Evolutionary conservation across 1,140 invertebrate species (phyloP).

Genomic region (Anastatus disparis): DNA sequence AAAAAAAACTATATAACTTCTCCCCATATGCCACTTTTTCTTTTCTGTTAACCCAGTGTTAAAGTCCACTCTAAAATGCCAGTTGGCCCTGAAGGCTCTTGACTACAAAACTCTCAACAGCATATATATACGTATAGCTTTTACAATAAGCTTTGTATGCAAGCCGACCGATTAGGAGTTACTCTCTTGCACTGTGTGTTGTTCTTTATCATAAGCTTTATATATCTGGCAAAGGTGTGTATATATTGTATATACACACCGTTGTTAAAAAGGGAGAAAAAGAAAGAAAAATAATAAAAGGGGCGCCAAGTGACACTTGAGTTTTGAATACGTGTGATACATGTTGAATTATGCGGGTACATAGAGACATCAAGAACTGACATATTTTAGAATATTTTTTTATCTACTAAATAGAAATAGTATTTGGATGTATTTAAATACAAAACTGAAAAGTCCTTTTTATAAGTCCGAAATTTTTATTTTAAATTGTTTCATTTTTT

Average conservation of each 20-base stretch:
- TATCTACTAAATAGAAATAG: too few species aligned
- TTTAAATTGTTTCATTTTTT: too few species aligned
- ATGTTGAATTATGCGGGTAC: conserved; percentile 6
- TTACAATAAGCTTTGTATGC: too few species aligned
- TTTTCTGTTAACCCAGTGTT: too few species aligned
- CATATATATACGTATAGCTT: conserved; percentile 50
- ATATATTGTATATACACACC: neutral
- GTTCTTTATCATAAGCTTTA: conserved; percentile 22
- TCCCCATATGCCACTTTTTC: conserved; percentile 58
- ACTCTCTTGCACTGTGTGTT: conserved; percentile 44
- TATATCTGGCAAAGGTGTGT: neutral
- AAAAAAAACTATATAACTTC: too few species aligned
- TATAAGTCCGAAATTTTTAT: too few species aligned
- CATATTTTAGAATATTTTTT: too few species aligned
- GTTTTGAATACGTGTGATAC: neutral
- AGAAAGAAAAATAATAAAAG: too few species aligned
- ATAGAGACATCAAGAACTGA: neutral
- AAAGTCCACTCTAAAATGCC: too few species aligned
- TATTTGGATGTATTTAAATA: too few species aligned
- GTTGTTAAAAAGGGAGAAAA: neutral
- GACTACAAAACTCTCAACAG: conserved; percentile 31
- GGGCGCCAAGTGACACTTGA: conserved; percentile 13
- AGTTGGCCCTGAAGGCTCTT: conserved; percentile 14
- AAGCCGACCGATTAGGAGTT: conserved; percentile 45
- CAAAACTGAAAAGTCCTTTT: too few species aligned